A percentile compares a stretch with the other conserved stretches of the same genome.
Conservation (phyloP, 2,113 vertebrate genomes). For the Tinamus guttatus region DNA sequence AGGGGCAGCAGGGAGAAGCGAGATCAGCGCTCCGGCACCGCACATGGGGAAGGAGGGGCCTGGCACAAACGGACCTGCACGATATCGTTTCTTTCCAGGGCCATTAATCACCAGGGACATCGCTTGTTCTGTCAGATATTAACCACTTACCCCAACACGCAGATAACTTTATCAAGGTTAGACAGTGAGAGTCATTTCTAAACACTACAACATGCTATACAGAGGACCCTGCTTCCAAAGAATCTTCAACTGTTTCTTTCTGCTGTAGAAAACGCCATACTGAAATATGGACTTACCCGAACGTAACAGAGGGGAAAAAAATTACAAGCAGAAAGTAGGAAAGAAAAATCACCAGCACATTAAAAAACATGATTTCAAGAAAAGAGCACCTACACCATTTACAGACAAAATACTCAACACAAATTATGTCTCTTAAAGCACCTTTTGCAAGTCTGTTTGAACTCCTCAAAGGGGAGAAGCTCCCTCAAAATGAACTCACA, state of each 20-base stretch:
- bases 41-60: background rate
- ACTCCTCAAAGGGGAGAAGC: background rate
- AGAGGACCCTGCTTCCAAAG: background rate
- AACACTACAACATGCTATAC: background rate
- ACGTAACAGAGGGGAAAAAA: background rate
- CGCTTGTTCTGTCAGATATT: constrained; percentile 48
- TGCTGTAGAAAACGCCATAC: background rate
- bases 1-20: background rate
- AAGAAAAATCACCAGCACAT: background rate
- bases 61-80: background rate
- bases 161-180: constrained; percentile 59
- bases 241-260: background rate
- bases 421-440: background rate
- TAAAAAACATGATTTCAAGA: background rate
- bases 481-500: rapidly evolving
- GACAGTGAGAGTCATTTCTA: constrained; percentile 21
- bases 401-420: background rate
- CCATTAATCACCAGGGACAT: constrained; percentile 48
- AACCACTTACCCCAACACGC: background rate
- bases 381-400: background rate
- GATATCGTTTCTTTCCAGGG: constrained; percentile 33
- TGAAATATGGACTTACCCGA: background rate
- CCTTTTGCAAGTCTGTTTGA: background rate
- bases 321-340: background rate
- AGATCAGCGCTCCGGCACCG: background rate